These are phyloP conservation scores for Cheilosia variabilis DNA, from an alignment of 2,888 invertebrate species.

Conservation along the genomic window DNA sequence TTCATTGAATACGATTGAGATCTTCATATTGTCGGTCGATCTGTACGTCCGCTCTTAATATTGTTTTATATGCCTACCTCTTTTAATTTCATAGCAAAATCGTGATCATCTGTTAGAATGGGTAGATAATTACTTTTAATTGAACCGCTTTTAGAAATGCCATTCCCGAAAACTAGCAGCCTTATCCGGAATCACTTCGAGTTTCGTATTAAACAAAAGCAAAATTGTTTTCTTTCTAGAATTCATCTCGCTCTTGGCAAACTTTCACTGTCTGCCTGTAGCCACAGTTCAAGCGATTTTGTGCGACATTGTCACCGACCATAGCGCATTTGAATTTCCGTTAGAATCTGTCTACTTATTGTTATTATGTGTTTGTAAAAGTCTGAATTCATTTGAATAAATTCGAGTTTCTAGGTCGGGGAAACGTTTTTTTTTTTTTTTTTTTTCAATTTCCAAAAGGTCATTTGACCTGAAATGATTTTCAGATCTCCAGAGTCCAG, in stretches of 20 bases:
- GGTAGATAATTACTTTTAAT: conserved; percentile 48
- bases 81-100: conserved; percentile 26
- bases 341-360: conserved; percentile 36
- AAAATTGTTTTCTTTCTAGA: conserved; percentile 31
- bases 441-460: background rate
- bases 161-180: background rate
- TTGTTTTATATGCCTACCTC: conserved; percentile 13
- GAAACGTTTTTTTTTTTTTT: background rate
- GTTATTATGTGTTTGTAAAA: background rate
- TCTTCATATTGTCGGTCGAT: background rate
- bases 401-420: conserved; percentile 36
- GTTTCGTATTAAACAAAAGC: background rate
- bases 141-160: conserved; percentile 12
- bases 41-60: background rate
- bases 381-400: conserved; percentile 44
- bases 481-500: background rate
- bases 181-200: conserved; percentile 21
- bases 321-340: conserved; percentile 37
- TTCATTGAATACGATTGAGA: conserved; percentile 18
- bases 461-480: background rate
- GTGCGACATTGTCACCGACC: conserved; percentile 36
- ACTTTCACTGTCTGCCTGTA: conserved; percentile 41
- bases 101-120: conserved; percentile 32
- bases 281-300: conserved; percentile 21
- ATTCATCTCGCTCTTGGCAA: conserved; percentile 34